These are phyloP conservation scores for Yponomeuta plumbellus DNA, from an alignment of 2,888 invertebrate genomes.

Conservation along the genomic window DNA sequence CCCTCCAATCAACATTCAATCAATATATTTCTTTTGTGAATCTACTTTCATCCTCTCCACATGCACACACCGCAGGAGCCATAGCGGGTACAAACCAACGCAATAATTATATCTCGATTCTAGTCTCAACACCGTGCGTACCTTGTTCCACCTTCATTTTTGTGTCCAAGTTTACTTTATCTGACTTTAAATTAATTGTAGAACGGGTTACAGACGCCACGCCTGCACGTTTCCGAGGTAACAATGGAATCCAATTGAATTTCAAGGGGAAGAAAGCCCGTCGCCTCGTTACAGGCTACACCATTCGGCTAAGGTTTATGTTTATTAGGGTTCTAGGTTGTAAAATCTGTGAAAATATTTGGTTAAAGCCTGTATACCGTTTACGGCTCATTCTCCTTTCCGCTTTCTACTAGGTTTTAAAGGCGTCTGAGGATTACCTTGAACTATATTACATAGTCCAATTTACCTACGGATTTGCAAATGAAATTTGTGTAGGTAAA, in stretches of 20 bases:
- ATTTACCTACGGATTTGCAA: no score
- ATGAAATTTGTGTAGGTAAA: no score
- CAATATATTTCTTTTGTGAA: no score
- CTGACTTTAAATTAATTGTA: neutral
- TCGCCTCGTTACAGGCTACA: neutral
- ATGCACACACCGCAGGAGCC: no score
- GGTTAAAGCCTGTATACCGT: neutral
- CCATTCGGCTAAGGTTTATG: neutral
- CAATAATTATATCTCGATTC: no score
- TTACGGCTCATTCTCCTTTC: neutral
- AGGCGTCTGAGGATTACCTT: neutral
- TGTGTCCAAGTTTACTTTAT: neutral
- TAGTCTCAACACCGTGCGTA: no score
- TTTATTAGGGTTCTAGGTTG: neutral
- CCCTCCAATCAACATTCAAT: no score
- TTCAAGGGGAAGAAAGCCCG: neutral
- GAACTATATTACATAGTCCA: no score
- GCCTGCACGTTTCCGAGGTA: neutral
- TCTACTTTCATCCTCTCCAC: no score
- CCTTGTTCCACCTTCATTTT: no score
- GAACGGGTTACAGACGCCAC: neutral
- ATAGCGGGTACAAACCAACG: no score
- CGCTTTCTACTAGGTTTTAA: neutral
- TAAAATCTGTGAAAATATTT: neutral
- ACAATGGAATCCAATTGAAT: constrained; percentile 10